These are phyloP conservation scores for Rhagologus leucostigma DNA, from an alignment of 2,113 vertebrate species.

Conservation along the genomic window DNA sequence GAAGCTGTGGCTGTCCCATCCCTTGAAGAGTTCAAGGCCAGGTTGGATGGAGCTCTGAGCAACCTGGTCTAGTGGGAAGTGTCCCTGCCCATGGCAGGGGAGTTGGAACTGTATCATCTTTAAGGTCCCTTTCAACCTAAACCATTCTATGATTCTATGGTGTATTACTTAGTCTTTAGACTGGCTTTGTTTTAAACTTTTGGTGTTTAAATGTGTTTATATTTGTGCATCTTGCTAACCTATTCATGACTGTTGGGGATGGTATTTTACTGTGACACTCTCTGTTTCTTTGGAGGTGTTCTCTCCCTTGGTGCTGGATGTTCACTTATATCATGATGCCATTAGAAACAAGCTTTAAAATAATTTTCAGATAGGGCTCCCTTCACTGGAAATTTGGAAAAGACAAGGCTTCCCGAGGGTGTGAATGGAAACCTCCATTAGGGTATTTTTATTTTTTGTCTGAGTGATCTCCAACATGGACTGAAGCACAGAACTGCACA, in stretches of 20 bases:
- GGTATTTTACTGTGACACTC: neutral
- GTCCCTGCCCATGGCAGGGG: neutral
- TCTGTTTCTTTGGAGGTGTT: fast-evolving
- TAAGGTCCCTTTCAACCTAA: neutral
- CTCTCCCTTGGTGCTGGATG: neutral
- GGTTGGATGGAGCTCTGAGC: neutral
- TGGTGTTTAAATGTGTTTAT: neutral
- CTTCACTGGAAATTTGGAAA: neutral
- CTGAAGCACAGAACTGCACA: neutral
- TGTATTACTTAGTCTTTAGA: neutral
- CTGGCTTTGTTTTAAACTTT: neutral
- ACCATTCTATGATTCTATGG: neutral
- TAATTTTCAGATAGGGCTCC: neutral
- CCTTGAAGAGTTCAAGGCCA: neutral
- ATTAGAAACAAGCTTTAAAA: neutral
- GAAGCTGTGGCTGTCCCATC: neutral
- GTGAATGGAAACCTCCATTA: neutral
- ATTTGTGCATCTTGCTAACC: neutral
- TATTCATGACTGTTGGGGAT: neutral
- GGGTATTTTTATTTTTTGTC: neutral
- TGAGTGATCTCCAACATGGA: neutral
- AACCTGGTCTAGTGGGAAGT: fast-evolving
- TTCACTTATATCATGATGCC: fast-evolving
- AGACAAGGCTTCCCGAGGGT: fast-evolving
- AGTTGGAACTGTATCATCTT: fast-evolving